Evolutionary conservation across 2,797 vertebrate genomes (phyloP).

Genomic region (Pseudochaenichthys georgianus): DNA sequence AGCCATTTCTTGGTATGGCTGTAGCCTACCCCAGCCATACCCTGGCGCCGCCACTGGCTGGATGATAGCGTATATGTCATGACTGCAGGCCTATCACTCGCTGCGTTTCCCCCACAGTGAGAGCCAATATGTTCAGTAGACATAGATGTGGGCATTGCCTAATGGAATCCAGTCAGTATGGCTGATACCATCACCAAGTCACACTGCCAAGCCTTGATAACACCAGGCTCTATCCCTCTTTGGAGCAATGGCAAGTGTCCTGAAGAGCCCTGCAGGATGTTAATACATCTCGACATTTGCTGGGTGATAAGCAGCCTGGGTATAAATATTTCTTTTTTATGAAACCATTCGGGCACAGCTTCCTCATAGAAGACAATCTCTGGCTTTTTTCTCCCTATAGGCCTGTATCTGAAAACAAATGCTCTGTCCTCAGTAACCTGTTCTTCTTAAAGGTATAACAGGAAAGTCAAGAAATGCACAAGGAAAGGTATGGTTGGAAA

Average conservation of each 20-base stretch:
- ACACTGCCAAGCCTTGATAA: conserved; percentile 80
- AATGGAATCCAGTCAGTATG: conserved; percentile 83
- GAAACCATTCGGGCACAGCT: conserved; percentile 61
- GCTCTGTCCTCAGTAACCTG: conserved; percentile 58
- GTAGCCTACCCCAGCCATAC: no score
- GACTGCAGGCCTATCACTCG: conserved; percentile 68
- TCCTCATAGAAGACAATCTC: conserved; percentile 59
- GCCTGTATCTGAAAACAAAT: conserved; percentile 61
- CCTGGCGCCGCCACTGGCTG: conserved; percentile 1
- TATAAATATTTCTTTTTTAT: conserved; percentile 72
- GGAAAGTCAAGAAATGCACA: conserved; percentile 13
- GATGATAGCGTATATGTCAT: conserved; percentile 75
- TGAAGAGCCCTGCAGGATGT: conserved; percentile 77
- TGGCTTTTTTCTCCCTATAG: conserved; percentile 50
- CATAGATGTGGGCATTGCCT: conserved; percentile 77
- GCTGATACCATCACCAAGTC: conserved; percentile 79
- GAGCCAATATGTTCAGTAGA: conserved; percentile 78
- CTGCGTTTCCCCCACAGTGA: conserved; percentile 51
- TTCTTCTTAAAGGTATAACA: conserved; percentile 34
- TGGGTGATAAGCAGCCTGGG: conserved; percentile 71
- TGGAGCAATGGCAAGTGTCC: conserved; percentile 74
- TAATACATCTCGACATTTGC: conserved; percentile 80
- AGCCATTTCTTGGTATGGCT: no score
- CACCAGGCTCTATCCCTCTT: conserved; percentile 64
- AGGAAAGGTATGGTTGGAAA: background rate